Evolutionary conservation across 2,797 vertebrate species (phyloP).

Genomic region (Atherinosoma microstoma): DNA sequence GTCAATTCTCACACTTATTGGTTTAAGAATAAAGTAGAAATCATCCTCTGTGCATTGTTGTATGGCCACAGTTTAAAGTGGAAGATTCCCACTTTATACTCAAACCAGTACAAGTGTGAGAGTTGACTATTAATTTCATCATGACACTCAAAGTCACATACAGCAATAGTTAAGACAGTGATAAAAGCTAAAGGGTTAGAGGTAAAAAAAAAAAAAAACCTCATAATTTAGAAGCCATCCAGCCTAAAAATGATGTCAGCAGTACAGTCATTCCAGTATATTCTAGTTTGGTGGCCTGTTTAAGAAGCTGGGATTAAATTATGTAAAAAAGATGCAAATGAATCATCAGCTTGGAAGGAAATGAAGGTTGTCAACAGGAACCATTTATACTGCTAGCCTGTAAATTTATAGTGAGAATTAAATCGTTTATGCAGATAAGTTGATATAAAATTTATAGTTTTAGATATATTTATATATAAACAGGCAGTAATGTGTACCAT

Average conservation of each 20-base stretch:
- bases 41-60: neutral
- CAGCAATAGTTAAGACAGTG: constrained; percentile 19
- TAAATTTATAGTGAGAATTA: too few species aligned
- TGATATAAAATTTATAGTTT: too few species aligned
- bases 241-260: neutral
- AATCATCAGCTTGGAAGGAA: too few species aligned
- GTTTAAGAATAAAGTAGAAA: constrained; percentile 9
- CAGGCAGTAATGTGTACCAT: too few species aligned
- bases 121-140: constrained; percentile 60
- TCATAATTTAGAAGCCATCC: neutral
- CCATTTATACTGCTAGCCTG: too few species aligned
- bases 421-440: too few species aligned
- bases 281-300: neutral
- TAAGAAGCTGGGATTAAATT: too few species aligned
- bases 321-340: too few species aligned
- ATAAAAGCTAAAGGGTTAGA: constrained; percentile 35
- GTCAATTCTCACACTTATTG: constrained; percentile 22
- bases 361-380: too few species aligned
- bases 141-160: constrained; percentile 23
- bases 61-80: neutral
- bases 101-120: neutral
- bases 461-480: too few species aligned
- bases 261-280: neutral
- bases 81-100: constrained; percentile 1
- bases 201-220: neutral